Base-by-base conservation (phyloP, 2,888 invertebrate genomes). In the Physocephala rufipes region DNA sequence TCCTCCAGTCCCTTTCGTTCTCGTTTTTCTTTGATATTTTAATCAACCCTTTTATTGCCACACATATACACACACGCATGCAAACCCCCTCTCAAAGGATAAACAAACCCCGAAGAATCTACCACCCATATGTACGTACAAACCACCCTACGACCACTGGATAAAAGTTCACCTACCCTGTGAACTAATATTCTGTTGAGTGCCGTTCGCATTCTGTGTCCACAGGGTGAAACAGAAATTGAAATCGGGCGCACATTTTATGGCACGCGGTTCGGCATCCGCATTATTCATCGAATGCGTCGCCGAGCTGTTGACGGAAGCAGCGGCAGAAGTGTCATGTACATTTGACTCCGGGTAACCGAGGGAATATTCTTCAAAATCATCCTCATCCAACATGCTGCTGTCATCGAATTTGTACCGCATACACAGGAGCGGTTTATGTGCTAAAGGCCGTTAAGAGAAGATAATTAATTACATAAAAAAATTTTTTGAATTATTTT, bases 201-300 rank as follows among this genome's bases (percentile, higher is more conserved):
- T 79, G 24, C 81, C 82, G 68, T 84, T 82, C 0, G 74, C 61
- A 0, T 78, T 79, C 70, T 81, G 80, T 26, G 81, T 79, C 83
- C 83, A 83, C 2, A 83, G 76, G 0, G 82, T 80, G 53, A 83
- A 83, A 51, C 83, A 83, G 61, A 82, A 83, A 36, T 82, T 83
- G 3, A 82, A 84, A n/a, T 82, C 83, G 19, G 78, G 73, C 0
- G 78, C 75, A 64, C 83, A 83, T 55, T 73, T 73, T 13, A 82
- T 77, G 26, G 73, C 75, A 49, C 66, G 74, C 28, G 73, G 51
- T 30, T 51, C 64, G 30, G 12, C 24, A 13, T 28, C 47, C 63
- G 24, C 12, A 16, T 49, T 64, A 21, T 12, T 59, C n/a, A n/a
- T n/a, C 49, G 30, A 13, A 13, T 36, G 21, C 78, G 77, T 7